Conservation (phyloP, 1,140 invertebrate genomes). For the Zaprionus vittiger region DNA sequence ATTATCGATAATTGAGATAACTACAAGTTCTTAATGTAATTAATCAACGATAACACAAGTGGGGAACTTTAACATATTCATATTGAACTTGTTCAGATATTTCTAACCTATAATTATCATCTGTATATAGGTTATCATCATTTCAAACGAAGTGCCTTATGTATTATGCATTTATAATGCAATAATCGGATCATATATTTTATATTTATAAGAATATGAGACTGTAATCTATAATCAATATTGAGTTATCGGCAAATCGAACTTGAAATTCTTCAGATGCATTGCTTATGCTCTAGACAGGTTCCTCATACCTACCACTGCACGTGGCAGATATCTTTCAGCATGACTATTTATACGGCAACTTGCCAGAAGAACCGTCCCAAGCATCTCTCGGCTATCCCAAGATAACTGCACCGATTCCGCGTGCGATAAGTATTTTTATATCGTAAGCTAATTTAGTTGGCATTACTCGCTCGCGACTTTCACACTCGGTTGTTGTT, state of each 20-base stretch:
- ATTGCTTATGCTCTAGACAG: not conserved
- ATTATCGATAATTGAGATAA: not conserved
- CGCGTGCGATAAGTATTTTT: constrained; percentile 3
- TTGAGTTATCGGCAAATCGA: not conserved
- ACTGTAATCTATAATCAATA: not conserved
- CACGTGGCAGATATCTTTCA: not conserved
- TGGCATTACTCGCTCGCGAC: not conserved
- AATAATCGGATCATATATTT: too few relatives aligned
- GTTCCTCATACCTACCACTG: not conserved
- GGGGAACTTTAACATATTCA: too few relatives aligned
- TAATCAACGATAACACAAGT: too few relatives aligned
- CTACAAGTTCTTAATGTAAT: not conserved
- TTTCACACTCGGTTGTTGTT: not conserved
- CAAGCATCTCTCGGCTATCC: not conserved
- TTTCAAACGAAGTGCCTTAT: too few relatives aligned
- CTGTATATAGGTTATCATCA: too few relatives aligned
- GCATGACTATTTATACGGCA: not conserved
- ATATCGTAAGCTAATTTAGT: constrained; percentile 1
- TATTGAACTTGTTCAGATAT: too few relatives aligned
- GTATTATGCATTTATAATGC: too few relatives aligned
- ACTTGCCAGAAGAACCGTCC: not conserved
- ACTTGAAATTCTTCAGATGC: not conserved
- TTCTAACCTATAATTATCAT: too few relatives aligned
- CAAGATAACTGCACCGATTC: not conserved
- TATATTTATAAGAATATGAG: too few relatives aligned